A percentile compares a stretch with the other conserved stretches of the same genome.
These are phyloP conservation scores for Sceloporus undulatus DNA, from an alignment of 2,113 vertebrate genomes.

Conservation along the genomic window DNA sequence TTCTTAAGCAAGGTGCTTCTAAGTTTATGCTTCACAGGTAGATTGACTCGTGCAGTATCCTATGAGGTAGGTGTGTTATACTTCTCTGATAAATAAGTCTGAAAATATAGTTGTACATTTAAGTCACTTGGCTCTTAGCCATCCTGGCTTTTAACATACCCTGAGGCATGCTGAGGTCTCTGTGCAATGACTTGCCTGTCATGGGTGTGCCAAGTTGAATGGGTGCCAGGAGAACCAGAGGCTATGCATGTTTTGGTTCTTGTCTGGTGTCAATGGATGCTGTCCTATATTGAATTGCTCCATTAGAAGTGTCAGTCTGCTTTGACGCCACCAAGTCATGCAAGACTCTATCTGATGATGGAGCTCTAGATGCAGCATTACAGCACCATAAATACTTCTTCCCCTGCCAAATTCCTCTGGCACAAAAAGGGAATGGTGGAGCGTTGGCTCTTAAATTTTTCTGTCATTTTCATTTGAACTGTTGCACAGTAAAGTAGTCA, in stretches of 20 bases:
- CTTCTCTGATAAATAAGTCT: conserved; percentile 1
- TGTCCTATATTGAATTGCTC: neutral
- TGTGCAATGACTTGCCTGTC: conserved; percentile 16
- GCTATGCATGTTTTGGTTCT: neutral
- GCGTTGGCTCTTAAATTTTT: too few relatives aligned
- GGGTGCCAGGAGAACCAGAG: neutral
- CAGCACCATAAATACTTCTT: neutral
- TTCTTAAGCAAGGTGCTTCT: neutral
- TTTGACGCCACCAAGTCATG: neutral
- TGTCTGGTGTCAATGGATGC: neutral
- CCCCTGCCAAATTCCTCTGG: neutral
- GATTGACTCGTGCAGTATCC: neutral
- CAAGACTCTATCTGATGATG: neutral
- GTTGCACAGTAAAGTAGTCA: too few relatives aligned
- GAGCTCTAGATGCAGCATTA: neutral
- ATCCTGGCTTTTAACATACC: conserved; percentile 8
- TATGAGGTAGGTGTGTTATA: neutral
- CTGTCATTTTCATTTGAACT: too few relatives aligned
- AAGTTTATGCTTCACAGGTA: neutral
- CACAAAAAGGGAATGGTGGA: neutral
- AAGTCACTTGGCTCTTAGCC: conserved; percentile 9
- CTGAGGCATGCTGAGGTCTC: neutral
- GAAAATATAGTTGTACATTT: neutral
- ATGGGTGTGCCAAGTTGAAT: neutral
- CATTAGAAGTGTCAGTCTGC: neutral